Evolutionary conservation across 2,888 invertebrate genomes (phyloP).

Genomic region (Fragum fragum): DNA sequence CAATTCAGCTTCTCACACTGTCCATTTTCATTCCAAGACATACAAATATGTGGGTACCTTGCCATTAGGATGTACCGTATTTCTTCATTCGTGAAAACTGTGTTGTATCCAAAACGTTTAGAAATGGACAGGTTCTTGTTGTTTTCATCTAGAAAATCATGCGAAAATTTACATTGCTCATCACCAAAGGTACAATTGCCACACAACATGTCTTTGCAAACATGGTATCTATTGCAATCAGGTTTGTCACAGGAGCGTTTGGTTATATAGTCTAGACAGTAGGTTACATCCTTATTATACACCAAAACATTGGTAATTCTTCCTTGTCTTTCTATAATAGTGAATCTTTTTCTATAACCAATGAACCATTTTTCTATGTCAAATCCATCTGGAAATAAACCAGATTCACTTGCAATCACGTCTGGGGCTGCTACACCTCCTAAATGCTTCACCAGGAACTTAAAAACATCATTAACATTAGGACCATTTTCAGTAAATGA

Average conservation of each 20-base stretch:
- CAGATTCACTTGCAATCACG: conserved; percentile 43
- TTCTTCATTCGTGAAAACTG: conserved; percentile 50
- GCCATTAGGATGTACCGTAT: conserved; percentile 39
- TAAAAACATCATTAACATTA: conserved; percentile 51
- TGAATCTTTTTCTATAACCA: conserved; percentile 37
- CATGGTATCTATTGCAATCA: conserved; percentile 44
- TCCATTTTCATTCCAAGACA: conserved; percentile 40
- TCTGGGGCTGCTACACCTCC: conserved; percentile 37
- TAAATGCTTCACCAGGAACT: conserved; percentile 45
- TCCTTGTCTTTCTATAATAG: conserved; percentile 32
- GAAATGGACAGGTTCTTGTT: conserved; percentile 45
- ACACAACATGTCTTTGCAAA: conserved; percentile 46
- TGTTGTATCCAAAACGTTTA: conserved; percentile 45
- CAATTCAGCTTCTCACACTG: conserved; percentile 46
- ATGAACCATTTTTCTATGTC: conserved; percentile 48
- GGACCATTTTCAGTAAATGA: neutral
- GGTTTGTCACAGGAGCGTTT: conserved; percentile 35
- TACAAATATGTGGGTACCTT: conserved; percentile 55
- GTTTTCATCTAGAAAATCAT: conserved; percentile 51
- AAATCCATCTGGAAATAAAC: conserved; percentile 38
- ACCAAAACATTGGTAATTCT: conserved; percentile 19
- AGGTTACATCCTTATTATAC: conserved; percentile 25
- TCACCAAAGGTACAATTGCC: conserved; percentile 47
- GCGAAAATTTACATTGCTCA: conserved; percentile 50
- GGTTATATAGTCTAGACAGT: conserved; percentile 34